These are phyloP conservation scores for Phaonia tiefii DNA, from an alignment of 2,888 invertebrate species.

Conservation along the genomic window DNA sequence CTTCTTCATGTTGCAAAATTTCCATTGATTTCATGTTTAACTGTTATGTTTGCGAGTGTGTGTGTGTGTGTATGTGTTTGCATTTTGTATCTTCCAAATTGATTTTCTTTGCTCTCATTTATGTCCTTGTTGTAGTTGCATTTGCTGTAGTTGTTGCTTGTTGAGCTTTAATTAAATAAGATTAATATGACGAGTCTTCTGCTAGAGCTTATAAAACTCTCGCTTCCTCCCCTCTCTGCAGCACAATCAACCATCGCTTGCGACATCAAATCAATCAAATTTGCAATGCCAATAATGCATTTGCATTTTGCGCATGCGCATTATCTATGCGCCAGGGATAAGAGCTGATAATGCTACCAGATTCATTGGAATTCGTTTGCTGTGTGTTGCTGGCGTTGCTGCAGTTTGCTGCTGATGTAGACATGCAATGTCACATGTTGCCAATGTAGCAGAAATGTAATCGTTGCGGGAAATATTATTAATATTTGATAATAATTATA, in stretches of 20 bases:
- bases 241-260: conserved; percentile 38
- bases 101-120: conserved; percentile 58
- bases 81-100: conserved; percentile 50
- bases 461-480: background rate
- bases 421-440: background rate
- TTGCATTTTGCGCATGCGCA: conserved; percentile 3
- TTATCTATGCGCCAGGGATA: conserved; percentile 28
- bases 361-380: conserved; percentile 16
- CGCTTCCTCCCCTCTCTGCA: background rate
- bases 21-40: conserved; percentile 57
- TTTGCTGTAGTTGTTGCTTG: conserved; percentile 17
- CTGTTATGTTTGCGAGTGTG: conserved; percentile 54
- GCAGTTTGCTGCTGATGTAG: background rate
- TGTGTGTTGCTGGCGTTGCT: background rate
- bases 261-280: conserved; percentile 65
- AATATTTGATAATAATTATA: too few relatives aligned
- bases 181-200: conserved; percentile 64
- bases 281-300: conserved; percentile 48
- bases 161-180: conserved; percentile 63
- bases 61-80: conserved; percentile 16
- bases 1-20: conserved; percentile 1
- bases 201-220: background rate
- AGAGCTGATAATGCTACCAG: conserved; percentile 27
- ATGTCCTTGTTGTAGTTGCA: conserved; percentile 25
- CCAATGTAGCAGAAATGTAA: background rate